These are phyloP conservation scores for Cataglyphis rosenhaueri DNA, from an alignment of 2,888 invertebrate genomes.

Conservation along the genomic window DNA sequence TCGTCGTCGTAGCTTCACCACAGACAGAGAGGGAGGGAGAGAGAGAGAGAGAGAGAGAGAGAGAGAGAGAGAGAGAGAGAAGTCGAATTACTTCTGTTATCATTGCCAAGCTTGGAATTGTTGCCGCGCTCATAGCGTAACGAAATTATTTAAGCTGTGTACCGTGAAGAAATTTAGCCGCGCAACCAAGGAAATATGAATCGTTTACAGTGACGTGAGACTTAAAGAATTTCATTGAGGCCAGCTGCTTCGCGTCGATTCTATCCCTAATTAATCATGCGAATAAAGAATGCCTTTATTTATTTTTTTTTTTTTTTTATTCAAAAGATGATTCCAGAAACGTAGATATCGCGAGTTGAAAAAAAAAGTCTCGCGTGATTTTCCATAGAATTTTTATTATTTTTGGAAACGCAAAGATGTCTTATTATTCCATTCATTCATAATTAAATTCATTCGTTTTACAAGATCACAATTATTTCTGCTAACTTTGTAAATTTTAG, in stretches of 20 bases:
- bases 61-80: background rate
- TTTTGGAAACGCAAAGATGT: background rate
- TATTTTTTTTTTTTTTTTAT: background rate
- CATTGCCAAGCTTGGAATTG: slow-evolving; percentile 48
- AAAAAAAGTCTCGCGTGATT: background rate
- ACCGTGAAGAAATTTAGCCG: slow-evolving; percentile 45
- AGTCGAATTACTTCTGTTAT: slow-evolving; percentile 49
- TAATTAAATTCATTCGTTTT: slow-evolving; percentile 3
- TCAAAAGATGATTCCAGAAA: background rate
- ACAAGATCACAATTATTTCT: background rate
- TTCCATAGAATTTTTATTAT: background rate
- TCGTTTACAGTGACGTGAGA: background rate
- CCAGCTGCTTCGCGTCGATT: background rate
- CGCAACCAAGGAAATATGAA: slow-evolving; percentile 22
- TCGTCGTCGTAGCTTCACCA: slow-evolving; percentile 24
- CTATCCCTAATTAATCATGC: background rate
- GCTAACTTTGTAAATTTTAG: slow-evolving; percentile 10
- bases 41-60: background rate
- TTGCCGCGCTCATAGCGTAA: slow-evolving; percentile 23
- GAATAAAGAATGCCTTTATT: background rate
- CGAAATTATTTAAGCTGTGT: slow-evolving; percentile 50
- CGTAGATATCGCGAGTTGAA: background rate
- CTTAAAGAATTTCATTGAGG: background rate
- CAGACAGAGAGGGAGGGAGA: background rate
- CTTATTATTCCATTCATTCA: background rate